Base-by-base conservation (phyloP, 2,113 vertebrate genomes). In the Xiphophorus maculatus region DNA sequence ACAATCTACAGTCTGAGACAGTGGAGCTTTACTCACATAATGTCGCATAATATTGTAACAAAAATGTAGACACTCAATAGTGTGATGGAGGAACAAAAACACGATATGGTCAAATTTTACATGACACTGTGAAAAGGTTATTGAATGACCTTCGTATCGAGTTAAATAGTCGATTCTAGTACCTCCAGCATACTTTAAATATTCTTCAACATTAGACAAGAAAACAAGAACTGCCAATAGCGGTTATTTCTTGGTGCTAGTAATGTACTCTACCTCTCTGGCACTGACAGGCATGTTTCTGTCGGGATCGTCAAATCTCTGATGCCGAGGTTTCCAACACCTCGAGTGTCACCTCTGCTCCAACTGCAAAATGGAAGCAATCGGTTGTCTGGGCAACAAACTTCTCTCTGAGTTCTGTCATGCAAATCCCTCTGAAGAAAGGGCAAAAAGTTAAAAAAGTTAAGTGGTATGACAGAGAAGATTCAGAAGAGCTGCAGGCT, bases 301-400 rank as follows among this genome's bases (percentile, higher is more conserved):
- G 75, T 84, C 82, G 84, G 86, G 85, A 76, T 71, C 68, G 83
- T 85, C 89, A 91, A 85, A 91, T 88, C 85, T 87, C 84, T 73
- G 75, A 87, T 88, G 89, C 82, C 83, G 87, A 82, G 86, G 82
- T 91, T 88, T 93, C 86, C 79, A 82, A 76, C 90, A 90, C 73
- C 69, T 83, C 86, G 77, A 66, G 91, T 89, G 91, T 92, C 92
- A 92, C 92, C 93, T 94, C 89, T 85, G 87, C 88, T 91, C 89
- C 80, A 80, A 84, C 84, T 90, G 91, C 83, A 93, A 91, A 58
- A 93, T 87, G 87, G 91, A 90, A 90, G 87, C 92, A 93, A 92
- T 90, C 88, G 73, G 92, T 95, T 93, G 74, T 92, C 91, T 35
- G 9, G 92, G 94, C 83, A 95, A 95, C 91, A 82, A 87, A 91